phyloP scores from a whole-genome alignment of 2,888 invertebrate species.

The Conops quadrifasciatus region DNA sequence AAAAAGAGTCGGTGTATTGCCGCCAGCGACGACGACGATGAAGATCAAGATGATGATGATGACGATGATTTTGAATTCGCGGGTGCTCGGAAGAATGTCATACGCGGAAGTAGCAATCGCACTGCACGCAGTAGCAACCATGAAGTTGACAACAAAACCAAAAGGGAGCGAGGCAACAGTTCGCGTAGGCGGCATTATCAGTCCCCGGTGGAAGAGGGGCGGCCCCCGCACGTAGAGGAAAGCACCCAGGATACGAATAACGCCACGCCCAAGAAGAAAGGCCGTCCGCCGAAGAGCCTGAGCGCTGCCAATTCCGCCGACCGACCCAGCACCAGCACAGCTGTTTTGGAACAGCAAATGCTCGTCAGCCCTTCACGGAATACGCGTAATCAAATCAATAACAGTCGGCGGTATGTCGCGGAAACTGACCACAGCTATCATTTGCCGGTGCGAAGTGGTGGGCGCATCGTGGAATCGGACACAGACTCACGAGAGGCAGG shows the following conservation, averaged over 20 bases:
- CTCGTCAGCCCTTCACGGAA: conserved; percentile 55
- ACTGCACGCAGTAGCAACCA: conserved; percentile 39
- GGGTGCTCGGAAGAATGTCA: background rate
- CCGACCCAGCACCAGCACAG: conserved; percentile 52
- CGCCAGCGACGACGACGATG: conserved; percentile 51
- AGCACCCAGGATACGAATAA: conserved; percentile 55
- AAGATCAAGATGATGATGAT: conserved; percentile 40
- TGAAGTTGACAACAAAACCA: conserved; percentile 27
- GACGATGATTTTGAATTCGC: conserved; percentile 11
- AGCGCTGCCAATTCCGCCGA: conserved; percentile 42
- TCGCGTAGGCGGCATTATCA: conserved; percentile 46
- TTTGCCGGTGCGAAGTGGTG: conserved; percentile 55
- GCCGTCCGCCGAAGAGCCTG: conserved; percentile 49
- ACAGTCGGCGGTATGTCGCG: conserved; percentile 50
- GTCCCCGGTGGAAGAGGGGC: conserved; percentile 54
- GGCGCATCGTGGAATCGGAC: conserved; percentile 60
- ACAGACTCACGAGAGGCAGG: conserved; percentile 57
- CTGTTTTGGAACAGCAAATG: conserved; percentile 42
- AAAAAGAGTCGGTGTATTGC: conserved; percentile 43
- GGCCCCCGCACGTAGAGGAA: conserved; percentile 52
- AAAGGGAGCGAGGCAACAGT: conserved; percentile 14
- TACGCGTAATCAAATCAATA: conserved; percentile 52
- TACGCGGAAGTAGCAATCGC: conserved; percentile 32
- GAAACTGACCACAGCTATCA: conserved; percentile 65
- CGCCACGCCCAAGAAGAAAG: conserved; percentile 52